Evolutionary conservation across 2,888 invertebrate species (phyloP).

Genomic region (Prosopocoilus inquinatus): DNA sequence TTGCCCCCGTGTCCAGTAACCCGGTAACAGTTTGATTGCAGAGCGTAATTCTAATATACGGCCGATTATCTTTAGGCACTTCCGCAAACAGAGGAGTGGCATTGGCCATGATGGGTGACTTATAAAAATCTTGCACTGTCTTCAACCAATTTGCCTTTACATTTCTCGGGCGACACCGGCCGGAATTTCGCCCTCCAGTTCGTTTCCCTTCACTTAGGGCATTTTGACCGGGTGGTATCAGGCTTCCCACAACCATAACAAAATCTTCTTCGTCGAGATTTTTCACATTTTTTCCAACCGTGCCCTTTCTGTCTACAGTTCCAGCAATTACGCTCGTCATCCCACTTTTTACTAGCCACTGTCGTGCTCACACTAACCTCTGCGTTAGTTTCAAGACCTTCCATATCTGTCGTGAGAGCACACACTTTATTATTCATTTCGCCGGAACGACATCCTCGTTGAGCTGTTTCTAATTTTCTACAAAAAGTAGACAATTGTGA

Average conservation of each 20-base stretch:
- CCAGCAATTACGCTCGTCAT: too few species aligned
- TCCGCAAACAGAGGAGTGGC: neutral
- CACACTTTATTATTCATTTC: too few species aligned
- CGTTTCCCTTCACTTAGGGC: conserved; percentile 3
- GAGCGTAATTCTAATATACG: neutral
- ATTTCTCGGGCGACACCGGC: too few species aligned
- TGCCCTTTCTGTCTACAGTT: conserved; percentile 6
- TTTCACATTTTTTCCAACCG: neutral
- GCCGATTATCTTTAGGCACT: neutral
- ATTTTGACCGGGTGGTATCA: neutral
- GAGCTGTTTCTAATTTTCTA: conserved; percentile 19
- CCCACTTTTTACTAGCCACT: too few species aligned
- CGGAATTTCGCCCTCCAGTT: too few species aligned
- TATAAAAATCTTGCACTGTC: neutral
- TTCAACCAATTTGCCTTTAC: neutral
- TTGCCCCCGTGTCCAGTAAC: conserved; percentile 7
- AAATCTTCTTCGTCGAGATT: neutral
- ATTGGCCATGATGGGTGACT: too few species aligned
- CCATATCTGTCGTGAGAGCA: too few species aligned
- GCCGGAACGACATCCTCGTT: too few species aligned
- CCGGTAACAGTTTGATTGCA: neutral
- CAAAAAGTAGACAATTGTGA: conserved; percentile 9
- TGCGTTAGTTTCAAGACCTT: too few species aligned
- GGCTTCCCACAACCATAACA: conserved; percentile 7
- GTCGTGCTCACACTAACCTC: too few species aligned